phyloP scores from a whole-genome alignment of 1,140 invertebrate genomes.

The Bilobella aurantiaca region DNA sequence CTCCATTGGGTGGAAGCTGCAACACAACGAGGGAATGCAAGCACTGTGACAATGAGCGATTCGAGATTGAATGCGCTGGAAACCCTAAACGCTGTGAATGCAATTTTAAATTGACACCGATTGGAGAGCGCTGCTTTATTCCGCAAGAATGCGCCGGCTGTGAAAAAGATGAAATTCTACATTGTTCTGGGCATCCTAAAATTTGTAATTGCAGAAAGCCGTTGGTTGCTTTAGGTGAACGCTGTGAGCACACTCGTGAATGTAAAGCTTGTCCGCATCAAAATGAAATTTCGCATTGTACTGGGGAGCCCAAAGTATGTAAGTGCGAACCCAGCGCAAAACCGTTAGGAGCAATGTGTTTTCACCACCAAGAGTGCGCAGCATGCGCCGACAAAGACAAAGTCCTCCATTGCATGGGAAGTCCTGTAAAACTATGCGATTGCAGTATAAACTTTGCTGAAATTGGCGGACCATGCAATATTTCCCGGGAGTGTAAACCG shows the following conservation, averaged over 20 bases:
- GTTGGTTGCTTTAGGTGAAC: too few species aligned
- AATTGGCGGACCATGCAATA: too few species aligned
- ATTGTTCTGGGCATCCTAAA: not conserved
- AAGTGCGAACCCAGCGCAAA: too few species aligned
- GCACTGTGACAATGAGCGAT: not conserved
- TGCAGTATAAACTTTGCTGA: too few species aligned
- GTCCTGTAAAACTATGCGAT: not conserved
- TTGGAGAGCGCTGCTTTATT: not conserved
- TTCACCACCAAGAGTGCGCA: too few species aligned
- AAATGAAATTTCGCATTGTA: not conserved
- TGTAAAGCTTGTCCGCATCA: not conserved
- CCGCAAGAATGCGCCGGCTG: not conserved
- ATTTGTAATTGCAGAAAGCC: not conserved
- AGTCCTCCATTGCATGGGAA: not conserved
- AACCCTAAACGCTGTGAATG: not conserved
- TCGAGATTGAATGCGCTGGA: not conserved
- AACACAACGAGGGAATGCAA: too few species aligned
- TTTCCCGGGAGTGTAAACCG: too few species aligned
- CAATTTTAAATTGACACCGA: not conserved
- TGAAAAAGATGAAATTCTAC: not conserved
- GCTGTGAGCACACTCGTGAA: too few species aligned
- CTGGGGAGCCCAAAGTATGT: not conserved
- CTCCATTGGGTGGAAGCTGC: too few species aligned
- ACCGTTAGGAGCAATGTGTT: too few species aligned
- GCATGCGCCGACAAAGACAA: too few species aligned